Base-by-base conservation (phyloP, 2,888 invertebrate species). In the Lasioglossum oenotherae region DNA sequence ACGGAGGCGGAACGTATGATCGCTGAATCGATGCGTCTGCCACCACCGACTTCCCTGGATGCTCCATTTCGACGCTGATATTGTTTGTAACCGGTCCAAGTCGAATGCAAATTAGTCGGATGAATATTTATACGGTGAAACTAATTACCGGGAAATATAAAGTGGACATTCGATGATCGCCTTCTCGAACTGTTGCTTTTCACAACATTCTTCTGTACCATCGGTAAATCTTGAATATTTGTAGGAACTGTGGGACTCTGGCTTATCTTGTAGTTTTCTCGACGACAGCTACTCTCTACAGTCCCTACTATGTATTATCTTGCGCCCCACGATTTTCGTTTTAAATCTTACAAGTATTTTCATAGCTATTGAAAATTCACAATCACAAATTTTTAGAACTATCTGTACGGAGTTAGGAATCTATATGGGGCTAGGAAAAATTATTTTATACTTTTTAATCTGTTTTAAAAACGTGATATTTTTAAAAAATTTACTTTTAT, bases 21-120 rank as follows among this genome's bases (percentile, higher is more conserved):
- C 80, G 57, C 64, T 35, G 85, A 75, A 80, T 80, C 80, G 80
- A 80, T 85, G 57, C 38, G 44, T 64, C n/a, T 12, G 44, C 44
- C 41, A 41, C n/a, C 44, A 14, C 41, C 41, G n/a, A 71, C 41
- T 41, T n/a, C 14, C 0, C 41, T 14, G 14, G 71, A n/a, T 71
- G 71, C 71, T 71, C 5, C 38, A 14, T 41, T 41, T 23, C 14
- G 69, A 57, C 67, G 16, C 8, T 67, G 67, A 69, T 69, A 38
- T 69, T n/a, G 14, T n/a, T 71, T n/a, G 71, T 5, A 41, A 41
- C 14, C 38, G 38, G 4, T 41, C 14, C 71, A 38, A 71, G 38
- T 38, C 23, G 10, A 23, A 23, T 23, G 35, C 23, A 67, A 57
- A 57, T 57, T 23, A n/a, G 0, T 23, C 23, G 1, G 0, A 23